A percentile compares a stretch with the other conserved stretches of the same genome.
phyloP scores from a whole-genome alignment of 2,888 invertebrate species.

The Lasius fuliginosus region DNA sequence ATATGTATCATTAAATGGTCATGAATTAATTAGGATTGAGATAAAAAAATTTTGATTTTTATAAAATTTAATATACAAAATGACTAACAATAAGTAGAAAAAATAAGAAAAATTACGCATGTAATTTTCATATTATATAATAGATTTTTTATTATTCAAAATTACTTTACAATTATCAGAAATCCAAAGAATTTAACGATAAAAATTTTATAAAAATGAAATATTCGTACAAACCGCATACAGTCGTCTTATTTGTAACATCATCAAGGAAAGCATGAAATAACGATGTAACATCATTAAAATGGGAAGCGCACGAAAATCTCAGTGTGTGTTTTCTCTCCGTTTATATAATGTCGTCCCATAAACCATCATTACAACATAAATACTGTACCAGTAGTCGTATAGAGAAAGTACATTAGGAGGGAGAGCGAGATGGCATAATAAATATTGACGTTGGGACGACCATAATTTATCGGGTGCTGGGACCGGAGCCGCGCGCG shows the following conservation, averaged over 20 bases:
- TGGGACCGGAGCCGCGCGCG: neutral
- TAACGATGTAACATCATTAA: slow-evolving; percentile 17
- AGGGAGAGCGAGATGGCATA: slow-evolving; percentile 22
- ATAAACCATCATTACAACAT: slow-evolving; percentile 30
- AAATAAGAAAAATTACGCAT: no score
- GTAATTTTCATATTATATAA: neutral
- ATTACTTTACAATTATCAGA: neutral
- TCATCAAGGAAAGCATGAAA: neutral
- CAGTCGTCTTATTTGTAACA: neutral
- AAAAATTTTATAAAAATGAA: neutral
- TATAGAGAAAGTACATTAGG: slow-evolving; percentile 20
- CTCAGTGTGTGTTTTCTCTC: neutral
- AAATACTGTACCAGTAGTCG: slow-evolving; percentile 8
- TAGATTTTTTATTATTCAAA: neutral
- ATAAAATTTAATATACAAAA: neutral
- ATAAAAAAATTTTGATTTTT: slow-evolving; percentile 1
- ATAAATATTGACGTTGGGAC: slow-evolving; percentile 39
- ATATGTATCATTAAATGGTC: neutral
- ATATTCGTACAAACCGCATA: neutral
- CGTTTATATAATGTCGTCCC: neutral
- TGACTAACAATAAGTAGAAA: neutral
- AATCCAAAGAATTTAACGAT: neutral
- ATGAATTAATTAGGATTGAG: neutral
- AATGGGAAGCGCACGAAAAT: neutral
- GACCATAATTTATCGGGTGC: slow-evolving; percentile 55